A percentile compares a stretch with the other conserved stretches of the same genome.
phyloP scores from a whole-genome alignment of 2,113 vertebrate genomes.

The Heteronetta atricapilla region DNA sequence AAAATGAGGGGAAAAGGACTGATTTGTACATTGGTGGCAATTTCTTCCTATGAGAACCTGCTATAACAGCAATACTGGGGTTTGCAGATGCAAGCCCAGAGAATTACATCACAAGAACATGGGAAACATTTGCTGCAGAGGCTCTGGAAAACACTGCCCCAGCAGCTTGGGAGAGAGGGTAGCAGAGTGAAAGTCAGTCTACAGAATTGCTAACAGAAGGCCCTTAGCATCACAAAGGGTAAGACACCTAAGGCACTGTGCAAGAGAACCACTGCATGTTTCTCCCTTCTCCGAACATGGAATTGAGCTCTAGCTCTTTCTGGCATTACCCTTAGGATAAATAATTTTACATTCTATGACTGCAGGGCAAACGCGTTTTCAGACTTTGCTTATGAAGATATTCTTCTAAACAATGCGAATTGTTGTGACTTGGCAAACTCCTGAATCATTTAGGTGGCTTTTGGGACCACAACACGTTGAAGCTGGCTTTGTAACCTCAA shows the following conservation, averaged over 20 bases:
- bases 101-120: neutral
- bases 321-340: neutral
- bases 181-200: neutral
- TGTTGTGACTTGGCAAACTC: neutral
- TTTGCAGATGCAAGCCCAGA: neutral
- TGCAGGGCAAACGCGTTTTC: neutral
- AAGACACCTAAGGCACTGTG: neutral
- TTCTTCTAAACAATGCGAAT: neutral
- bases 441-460: neutral
- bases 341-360: neutral
- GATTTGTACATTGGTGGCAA: neutral
- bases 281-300: neutral
- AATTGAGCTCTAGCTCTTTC: neutral
- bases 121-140: neutral
- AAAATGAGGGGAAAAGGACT: neutral
- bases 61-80: fast-evolving
- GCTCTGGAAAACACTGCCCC: neutral
- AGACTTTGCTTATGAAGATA: neutral
- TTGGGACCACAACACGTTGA: neutral
- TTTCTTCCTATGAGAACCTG: neutral
- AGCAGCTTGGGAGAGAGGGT: neutral
- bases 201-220: no score
- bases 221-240: neutral
- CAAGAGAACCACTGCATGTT: neutral
- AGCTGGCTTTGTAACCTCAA: neutral